Base-by-base conservation (phyloP, 2,113 vertebrate genomes). In the Amphilophus citrinellus region DNA sequence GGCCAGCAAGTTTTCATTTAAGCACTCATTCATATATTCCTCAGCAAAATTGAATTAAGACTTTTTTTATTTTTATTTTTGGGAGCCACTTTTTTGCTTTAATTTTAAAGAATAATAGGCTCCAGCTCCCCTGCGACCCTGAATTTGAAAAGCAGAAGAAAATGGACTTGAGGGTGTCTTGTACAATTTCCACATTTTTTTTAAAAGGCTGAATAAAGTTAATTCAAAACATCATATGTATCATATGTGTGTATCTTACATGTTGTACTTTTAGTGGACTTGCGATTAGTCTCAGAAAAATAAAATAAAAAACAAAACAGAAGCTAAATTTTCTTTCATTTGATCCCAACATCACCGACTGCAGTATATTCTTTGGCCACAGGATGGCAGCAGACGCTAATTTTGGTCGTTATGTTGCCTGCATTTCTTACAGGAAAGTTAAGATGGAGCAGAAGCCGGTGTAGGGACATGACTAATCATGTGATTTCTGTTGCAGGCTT, bases 301-400 rank as follows among this genome's bases (percentile, higher is more conserved):
- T 4, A 27, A 10, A n/a, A 66, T 44, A n/a, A 9, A 42, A 17
- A n/a, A 6, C 14, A 2, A 17, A 44, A 27, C 18, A n/a, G 3
- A 42, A 1, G 4, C 30, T 20, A 3, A 13, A 42, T 17, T 20
- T 2, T 56, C 27, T 24, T 58, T 20, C 27, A 56, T 14, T 13
- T 14, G n/a, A 75, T 1, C 61, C 18, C 3, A 4, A 10, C 11
- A 10, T 13, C 27, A 71, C 2, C 3, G 5, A 15, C 18, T 39
- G 8, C 76, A 81, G 4, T 82, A 18, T 82, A 27, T 3, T 47
- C 3, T 83, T 61, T 66, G 44, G 24, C 80, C 94, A 94, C 85
- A 80, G 3, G 92, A 84, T 83, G 92, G 93, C 92, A 92, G 92
- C 73, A 90, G 77, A 91, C 61, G 85, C 56, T 58, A 3, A 83